phyloP scores from a whole-genome alignment of 2,888 invertebrate genomes.

The Andrena bicolor region DNA sequence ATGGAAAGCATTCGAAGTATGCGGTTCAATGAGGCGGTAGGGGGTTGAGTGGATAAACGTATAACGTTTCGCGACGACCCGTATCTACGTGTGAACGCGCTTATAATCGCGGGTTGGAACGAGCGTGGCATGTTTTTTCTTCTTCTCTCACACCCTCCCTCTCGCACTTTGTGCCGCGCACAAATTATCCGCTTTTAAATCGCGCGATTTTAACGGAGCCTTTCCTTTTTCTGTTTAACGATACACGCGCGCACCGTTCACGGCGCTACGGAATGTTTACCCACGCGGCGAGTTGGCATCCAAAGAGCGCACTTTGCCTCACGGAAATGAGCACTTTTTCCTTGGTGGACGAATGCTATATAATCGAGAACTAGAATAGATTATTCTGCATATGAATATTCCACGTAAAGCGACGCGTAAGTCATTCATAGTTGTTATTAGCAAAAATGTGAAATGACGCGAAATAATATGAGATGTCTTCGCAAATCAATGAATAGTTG shows the following conservation, averaged over 20 bases:
- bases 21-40: conserved; percentile 61
- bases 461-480: too few species aligned
- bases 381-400: not conserved
- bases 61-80: conserved; percentile 33
- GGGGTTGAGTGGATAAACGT: conserved; percentile 56
- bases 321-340: conserved; percentile 12
- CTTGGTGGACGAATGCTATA: not conserved
- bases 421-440: too few species aligned
- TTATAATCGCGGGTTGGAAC: conserved; percentile 23
- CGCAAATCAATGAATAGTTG: too few species aligned
- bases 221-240: conserved; percentile 40
- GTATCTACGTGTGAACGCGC: conserved; percentile 33
- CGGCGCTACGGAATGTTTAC: conserved; percentile 31
- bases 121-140: not conserved
- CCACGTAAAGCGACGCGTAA: not conserved
- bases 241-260: not conserved
- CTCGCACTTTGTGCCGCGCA: not conserved
- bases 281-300: conserved; percentile 12
- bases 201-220: conserved; percentile 42
- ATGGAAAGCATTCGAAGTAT: conserved; percentile 69
- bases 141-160: not conserved
- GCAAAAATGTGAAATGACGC: too few species aligned
- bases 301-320: conserved; percentile 13
- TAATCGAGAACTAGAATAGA: conserved; percentile 24
- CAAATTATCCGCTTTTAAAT: conserved; percentile 57